A percentile compares a stretch with the other conserved stretches of the same genome.
These are phyloP conservation scores for Chionodraco myersi DNA, from an alignment of 2,113 vertebrate genomes.

Conservation along the genomic window DNA sequence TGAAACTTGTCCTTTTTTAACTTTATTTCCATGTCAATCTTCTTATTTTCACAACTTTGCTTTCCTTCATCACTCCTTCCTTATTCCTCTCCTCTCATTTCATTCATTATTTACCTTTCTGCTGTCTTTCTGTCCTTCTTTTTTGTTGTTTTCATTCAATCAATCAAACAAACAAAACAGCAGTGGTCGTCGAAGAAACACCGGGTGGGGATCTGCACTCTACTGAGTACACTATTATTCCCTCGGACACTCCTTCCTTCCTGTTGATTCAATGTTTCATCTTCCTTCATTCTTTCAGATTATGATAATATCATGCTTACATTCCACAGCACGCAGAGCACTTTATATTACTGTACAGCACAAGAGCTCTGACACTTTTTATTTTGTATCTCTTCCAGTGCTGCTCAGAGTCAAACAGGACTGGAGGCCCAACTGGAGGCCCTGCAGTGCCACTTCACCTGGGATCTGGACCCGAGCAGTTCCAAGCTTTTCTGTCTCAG, in stretches of 20 bases:
- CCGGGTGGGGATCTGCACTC: too few relatives aligned
- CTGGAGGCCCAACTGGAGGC: slow-evolving; percentile 52
- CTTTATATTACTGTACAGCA: neutral
- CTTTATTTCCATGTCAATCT: too few relatives aligned
- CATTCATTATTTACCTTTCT: too few relatives aligned
- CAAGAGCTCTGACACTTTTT: neutral
- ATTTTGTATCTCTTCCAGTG: slow-evolving; percentile 16
- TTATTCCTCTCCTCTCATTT: too few relatives aligned
- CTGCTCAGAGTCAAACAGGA: neutral
- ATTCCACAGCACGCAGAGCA: neutral
- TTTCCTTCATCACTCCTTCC: too few relatives aligned
- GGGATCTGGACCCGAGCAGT: slow-evolving; percentile 40
- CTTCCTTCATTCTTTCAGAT: neutral
- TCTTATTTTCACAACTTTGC: too few relatives aligned
- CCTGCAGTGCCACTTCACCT: slow-evolving; percentile 74
- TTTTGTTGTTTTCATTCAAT: too few relatives aligned
- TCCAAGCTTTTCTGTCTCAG: slow-evolving; percentile 29
- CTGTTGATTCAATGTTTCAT: neutral
- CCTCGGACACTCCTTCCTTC: neutral
- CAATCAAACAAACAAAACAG: too few relatives aligned
- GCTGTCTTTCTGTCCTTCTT: neutral
- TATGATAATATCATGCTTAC: neutral
- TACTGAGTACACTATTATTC: too few relatives aligned
- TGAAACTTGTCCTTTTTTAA: too few relatives aligned
- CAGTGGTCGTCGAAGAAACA: too few relatives aligned